A percentile compares a stretch with the other conserved stretches of the same genome.
Evolutionary conservation across 2,888 invertebrate species (phyloP).

Genomic region (Tetragonula carbonaria): DNA sequence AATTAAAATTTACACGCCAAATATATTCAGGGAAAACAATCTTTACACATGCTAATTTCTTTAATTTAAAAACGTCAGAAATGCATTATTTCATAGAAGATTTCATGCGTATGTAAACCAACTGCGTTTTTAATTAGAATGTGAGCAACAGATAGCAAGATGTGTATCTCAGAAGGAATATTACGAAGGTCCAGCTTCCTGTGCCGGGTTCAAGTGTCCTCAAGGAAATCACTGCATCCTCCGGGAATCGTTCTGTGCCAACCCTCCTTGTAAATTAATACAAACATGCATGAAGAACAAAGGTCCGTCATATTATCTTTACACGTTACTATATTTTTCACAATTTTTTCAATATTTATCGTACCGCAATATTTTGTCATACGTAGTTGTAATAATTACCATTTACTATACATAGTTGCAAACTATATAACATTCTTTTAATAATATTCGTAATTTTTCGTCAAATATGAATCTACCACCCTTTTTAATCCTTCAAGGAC

Average conservation of each 20-base stretch:
- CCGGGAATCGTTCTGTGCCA: slow-evolving; percentile 72
- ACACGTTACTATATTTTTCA: neutral
- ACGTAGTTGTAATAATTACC: neutral
- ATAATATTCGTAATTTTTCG: neutral
- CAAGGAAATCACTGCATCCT: slow-evolving; percentile 76
- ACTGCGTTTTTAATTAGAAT: slow-evolving; percentile 57
- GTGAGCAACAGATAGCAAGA: slow-evolving; percentile 73
- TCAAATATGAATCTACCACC: neutral
- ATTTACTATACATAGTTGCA: too few species aligned
- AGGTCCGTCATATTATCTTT: slow-evolving; percentile 60
- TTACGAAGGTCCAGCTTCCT: slow-evolving; percentile 73
- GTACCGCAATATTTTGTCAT: neutral
- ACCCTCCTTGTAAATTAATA: slow-evolving; percentile 77
- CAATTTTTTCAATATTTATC: neutral
- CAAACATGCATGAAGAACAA: slow-evolving; percentile 71
- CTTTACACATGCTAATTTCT: neutral
- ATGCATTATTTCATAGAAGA: neutral
- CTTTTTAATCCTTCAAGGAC: neutral
- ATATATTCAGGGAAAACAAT: too few species aligned
- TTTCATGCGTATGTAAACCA: neutral
- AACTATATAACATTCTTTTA: neutral
- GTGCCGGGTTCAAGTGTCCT: slow-evolving; percentile 74
- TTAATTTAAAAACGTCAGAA: neutral
- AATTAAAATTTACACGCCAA: too few species aligned
- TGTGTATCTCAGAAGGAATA: slow-evolving; percentile 75